phyloP scores from a whole-genome alignment of 2,797 vertebrate species.

The Darevskia nairensis region DNA sequence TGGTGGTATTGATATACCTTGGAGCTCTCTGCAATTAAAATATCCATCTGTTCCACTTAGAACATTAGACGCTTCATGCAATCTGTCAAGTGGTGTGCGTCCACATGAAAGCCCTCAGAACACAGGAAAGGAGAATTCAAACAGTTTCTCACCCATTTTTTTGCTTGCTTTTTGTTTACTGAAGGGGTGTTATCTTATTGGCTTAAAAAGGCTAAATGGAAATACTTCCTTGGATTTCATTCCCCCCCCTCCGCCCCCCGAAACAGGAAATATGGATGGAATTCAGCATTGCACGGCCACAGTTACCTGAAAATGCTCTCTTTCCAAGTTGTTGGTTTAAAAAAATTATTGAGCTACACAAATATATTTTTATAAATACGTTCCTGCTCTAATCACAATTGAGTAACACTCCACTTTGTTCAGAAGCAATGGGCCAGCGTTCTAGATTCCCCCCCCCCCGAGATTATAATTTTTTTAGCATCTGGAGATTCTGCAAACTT shows the following conservation, averaged over 20 bases:
- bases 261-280: conserved; percentile 2
- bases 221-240: background rate
- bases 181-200: conserved; percentile 11
- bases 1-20: conserved; percentile 41
- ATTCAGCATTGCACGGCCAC: background rate
- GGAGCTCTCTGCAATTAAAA: conserved; percentile 57
- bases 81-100: background rate
- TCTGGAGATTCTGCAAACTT: background rate
- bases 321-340: background rate
- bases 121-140: background rate
- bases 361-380: background rate
- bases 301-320: background rate
- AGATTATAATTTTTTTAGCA: background rate
- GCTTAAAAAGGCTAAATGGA: conserved; percentile 22
- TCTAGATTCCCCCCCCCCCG: background rate
- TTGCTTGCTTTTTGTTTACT: conserved; percentile 15
- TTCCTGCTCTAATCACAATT: background rate
- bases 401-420: background rate
- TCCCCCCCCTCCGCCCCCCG: too few relatives aligned
- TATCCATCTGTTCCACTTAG: conserved; percentile 57
- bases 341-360: background rate
- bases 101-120: conserved; percentile 41
- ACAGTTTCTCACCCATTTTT: conserved; percentile 9
- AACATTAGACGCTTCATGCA: conserved; percentile 28
- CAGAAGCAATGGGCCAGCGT: background rate